Percentiles rank a stretch among this genome's conserved stretches.
Conservation (phyloP, 2,797 vertebrate species). For the Notamacropus eugenii region DNA sequence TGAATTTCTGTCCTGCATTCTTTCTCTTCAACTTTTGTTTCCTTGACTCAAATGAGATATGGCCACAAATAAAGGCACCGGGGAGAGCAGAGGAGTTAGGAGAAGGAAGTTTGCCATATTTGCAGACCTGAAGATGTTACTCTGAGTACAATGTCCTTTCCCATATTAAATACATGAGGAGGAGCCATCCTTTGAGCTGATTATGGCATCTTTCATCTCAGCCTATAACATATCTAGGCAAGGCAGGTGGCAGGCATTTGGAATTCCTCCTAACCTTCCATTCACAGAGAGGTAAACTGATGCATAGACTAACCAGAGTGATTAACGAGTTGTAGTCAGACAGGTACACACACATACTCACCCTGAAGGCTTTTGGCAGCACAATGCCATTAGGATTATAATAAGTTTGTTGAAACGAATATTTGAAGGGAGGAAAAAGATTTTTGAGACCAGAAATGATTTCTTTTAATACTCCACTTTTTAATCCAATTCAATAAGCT, state of each 20-base stretch:
- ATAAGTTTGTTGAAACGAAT: not conserved
- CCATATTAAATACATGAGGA: not conserved
- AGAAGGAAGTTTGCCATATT: not conserved
- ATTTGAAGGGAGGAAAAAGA: not conserved
- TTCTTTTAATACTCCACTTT: not conserved
- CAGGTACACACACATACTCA: not conserved
- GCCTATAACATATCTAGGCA: not conserved
- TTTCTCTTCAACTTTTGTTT: not conserved
- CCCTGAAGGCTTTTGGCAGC: conserved; percentile 5
- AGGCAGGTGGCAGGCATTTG: not conserved
- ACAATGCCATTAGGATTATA: not conserved
- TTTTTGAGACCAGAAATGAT: not conserved
- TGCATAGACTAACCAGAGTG: not conserved
- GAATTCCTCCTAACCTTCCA: not conserved
- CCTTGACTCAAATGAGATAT: not conserved
- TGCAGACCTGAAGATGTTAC: not conserved
- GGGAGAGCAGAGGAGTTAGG: not conserved
- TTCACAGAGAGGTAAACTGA: not conserved
- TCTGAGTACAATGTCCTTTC: not conserved
- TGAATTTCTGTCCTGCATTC: conserved; percentile 13
- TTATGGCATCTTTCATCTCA: not conserved
- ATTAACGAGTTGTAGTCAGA: not conserved
- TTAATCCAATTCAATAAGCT: not conserved
- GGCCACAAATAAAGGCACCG: not conserved
- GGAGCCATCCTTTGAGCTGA: not conserved